These are phyloP conservation scores for Sakesphorus luctuosus DNA, from an alignment of 2,113 vertebrate species.

Conservation along the genomic window DNA sequence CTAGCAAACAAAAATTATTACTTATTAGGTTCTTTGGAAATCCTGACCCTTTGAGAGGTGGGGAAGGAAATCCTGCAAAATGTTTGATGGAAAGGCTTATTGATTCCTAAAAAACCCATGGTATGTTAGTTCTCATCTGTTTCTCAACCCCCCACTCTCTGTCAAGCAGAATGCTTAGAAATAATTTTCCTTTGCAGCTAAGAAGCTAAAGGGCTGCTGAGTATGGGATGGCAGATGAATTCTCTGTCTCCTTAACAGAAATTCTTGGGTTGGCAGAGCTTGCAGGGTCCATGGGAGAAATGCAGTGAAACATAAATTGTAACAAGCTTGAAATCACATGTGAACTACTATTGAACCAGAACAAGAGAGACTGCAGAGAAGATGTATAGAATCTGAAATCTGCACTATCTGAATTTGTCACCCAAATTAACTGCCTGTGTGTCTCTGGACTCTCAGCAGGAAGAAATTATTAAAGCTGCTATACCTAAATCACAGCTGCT, in stretches of 20 bases:
- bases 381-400: not conserved
- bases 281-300: not conserved
- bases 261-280: not conserved
- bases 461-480: conserved; percentile 13
- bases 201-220: not conserved
- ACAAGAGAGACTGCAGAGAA: not conserved
- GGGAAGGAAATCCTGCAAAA: not conserved
- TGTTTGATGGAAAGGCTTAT: not conserved
- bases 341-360: not conserved
- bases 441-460: not conserved
- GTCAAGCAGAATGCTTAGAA: not conserved
- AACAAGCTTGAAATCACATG: not conserved
- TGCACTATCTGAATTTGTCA: not conserved
- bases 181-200: not conserved
- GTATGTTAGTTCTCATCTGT: not conserved
- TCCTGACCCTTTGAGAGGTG: not conserved
- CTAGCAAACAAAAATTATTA: not conserved
- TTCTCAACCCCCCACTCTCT: not conserved
- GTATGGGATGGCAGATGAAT: not conserved
- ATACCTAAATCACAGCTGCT: not conserved
- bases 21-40: not conserved
- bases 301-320: not conserved
- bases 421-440: not conserved
- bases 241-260: not conserved
- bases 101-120: not conserved